A percentile compares a stretch with the other conserved stretches of the same genome.
Conservation (phyloP, 2,797 vertebrate species). For the Rhinella marina region DNA sequence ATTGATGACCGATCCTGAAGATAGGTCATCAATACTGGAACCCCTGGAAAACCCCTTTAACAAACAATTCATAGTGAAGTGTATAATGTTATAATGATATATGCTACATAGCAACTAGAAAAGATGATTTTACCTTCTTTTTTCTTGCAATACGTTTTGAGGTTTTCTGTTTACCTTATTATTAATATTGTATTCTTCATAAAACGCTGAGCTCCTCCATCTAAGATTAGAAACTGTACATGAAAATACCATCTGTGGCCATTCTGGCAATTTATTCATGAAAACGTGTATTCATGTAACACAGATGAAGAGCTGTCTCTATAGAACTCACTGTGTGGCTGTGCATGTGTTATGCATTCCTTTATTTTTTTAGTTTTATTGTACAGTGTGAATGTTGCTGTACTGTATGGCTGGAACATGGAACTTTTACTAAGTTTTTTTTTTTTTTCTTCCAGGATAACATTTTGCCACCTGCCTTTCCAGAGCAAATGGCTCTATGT, state of each 20-base stretch:
- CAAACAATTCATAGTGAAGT: too few relatives aligned
- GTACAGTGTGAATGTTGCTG: neutral
- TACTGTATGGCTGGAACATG: neutral
- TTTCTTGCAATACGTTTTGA: neutral
- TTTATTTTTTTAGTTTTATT: neutral
- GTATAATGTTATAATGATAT: too few relatives aligned
- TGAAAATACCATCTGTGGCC: neutral
- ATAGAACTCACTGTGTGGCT: neutral
- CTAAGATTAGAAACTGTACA: neutral
- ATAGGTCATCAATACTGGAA: too few relatives aligned
- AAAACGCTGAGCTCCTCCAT: neutral
- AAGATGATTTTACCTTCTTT: too few relatives aligned
- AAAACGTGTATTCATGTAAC: neutral
- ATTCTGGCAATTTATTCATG: neutral
- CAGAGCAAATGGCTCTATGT: constrained; percentile 99
- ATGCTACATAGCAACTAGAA: too few relatives aligned
- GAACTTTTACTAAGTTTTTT: neutral
- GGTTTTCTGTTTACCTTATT: neutral
- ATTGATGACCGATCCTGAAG: too few relatives aligned
- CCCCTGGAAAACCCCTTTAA: too few relatives aligned
- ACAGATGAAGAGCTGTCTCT: too few relatives aligned
- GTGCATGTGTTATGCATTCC: neutral
- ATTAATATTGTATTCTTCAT: neutral
- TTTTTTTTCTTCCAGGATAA: constrained; percentile 79
- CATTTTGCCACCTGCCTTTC: constrained; percentile 95